Conservation (phyloP, 2,888 invertebrate species). For the Coleophora flavipennella region DNA sequence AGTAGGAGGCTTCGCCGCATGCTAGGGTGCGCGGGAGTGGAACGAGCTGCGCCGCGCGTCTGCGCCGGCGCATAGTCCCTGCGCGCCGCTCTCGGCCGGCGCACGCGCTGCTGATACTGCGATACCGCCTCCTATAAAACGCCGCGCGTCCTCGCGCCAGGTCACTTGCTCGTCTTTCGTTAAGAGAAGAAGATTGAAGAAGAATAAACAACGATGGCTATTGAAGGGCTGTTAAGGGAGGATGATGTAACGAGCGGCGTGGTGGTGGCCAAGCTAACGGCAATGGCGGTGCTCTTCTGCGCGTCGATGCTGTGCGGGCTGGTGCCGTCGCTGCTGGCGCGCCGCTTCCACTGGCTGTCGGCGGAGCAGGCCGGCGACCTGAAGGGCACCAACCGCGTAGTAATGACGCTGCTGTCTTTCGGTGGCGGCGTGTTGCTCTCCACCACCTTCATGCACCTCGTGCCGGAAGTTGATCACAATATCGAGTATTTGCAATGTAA, state of each 20-base stretch:
- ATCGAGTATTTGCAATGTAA: constrained; percentile 74
- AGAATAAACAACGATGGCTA: too few relatives aligned
- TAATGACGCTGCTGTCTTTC: constrained; percentile 79
- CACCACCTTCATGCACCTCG: constrained; percentile 85
- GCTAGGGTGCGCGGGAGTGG: constrained; percentile 50
- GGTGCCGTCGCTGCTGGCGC: constrained; percentile 79
- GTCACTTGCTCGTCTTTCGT: constrained; percentile 23
- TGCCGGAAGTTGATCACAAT: constrained; percentile 84
- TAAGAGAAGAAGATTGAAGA: not conserved
- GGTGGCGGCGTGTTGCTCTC: constrained; percentile 89
- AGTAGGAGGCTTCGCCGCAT: constrained; percentile 37
- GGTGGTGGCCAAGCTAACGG: constrained; percentile 81
- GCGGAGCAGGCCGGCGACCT: constrained; percentile 58
- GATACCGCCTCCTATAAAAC: constrained; percentile 42
- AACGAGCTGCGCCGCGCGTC: constrained; percentile 29
- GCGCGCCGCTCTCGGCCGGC: constrained; percentile 45
- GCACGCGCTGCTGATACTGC: constrained; percentile 57
- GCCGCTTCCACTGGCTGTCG: constrained; percentile 74
- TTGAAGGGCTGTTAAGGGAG: constrained; percentile 4
- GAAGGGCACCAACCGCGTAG: constrained; percentile 61
- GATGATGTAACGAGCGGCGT: constrained; percentile 54
- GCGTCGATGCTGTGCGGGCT: constrained; percentile 84
- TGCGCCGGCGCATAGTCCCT: constrained; percentile 39
- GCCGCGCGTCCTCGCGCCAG: constrained; percentile 28
- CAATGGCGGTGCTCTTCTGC: constrained; percentile 83